Conservation (phyloP, 2,113 vertebrate genomes). For the Plecturocebus donacophilus region DNA sequence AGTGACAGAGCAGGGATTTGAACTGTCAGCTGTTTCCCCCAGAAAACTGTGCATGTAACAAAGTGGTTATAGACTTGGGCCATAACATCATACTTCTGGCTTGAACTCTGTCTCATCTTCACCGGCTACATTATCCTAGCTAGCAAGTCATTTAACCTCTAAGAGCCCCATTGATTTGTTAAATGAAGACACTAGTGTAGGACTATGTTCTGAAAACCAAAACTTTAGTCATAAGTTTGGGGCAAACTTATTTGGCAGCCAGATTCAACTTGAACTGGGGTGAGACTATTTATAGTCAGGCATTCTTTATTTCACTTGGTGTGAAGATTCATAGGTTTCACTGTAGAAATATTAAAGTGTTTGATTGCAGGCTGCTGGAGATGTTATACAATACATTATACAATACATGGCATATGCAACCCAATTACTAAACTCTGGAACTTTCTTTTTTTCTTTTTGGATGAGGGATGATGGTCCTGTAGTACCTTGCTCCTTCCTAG, state of each 20-base stretch:
- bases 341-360: neutral
- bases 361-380: neutral
- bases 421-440: neutral
- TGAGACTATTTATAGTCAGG: neutral
- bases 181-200: neutral
- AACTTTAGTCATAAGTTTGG: neutral
- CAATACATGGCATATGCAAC: neutral
- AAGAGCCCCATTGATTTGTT: neutral
- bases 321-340: slow-evolving; percentile 27
- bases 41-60: neutral
- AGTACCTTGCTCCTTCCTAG: neutral
- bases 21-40: neutral
- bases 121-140: neutral
- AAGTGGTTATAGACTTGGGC: neutral
- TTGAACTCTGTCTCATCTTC: neutral
- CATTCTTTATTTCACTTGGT: neutral
- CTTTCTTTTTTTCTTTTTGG: neutral
- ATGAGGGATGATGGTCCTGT: neutral
- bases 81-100: neutral
- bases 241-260: neutral
- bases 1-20: neutral
- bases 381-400: neutral
- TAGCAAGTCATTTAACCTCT: neutral
- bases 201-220: neutral
- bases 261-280: neutral